Evolutionary conservation across 1,140 invertebrate genomes (phyloP).

Genomic region (Geopemphigus sp.): DNA sequence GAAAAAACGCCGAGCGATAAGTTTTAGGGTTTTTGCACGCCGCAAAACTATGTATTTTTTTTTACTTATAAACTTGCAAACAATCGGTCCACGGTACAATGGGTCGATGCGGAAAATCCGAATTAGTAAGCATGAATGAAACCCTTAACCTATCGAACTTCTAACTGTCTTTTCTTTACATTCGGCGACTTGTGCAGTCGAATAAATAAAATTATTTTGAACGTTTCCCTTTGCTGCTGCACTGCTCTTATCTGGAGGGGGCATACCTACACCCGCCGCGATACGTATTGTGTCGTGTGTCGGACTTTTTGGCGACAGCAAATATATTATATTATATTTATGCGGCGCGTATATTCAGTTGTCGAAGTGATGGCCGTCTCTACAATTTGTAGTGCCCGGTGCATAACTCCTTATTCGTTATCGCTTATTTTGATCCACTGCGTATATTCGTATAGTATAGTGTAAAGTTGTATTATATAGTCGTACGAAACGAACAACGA

Average conservation of each 20-base stretch:
- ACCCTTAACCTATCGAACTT: constrained; percentile 26
- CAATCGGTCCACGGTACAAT: constrained; percentile 19
- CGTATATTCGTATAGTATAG: no score
- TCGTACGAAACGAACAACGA: not conserved
- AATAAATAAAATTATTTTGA: constrained; percentile 15
- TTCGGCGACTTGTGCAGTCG: not conserved
- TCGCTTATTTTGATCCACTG: no score
- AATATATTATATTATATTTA: no score
- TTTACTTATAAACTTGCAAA: constrained; percentile 25
- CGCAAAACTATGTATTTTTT: constrained; percentile 7
- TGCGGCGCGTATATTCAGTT: no score
- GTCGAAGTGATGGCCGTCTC: no score
- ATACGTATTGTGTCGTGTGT: not conserved
- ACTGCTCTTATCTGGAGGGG: not conserved
- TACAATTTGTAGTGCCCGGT: no score
- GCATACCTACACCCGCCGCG: not conserved
- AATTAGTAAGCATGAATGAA: constrained; percentile 23
- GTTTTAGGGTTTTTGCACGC: not conserved
- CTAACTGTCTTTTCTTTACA: constrained; percentile 26
- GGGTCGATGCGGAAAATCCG: constrained; percentile 17
- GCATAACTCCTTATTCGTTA: no score
- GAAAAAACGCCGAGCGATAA: not conserved
- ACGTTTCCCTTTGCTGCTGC: not conserved
- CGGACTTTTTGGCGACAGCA: not conserved
- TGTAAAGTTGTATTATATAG: no score